Evolutionary conservation across 2,113 vertebrate species (phyloP).

Genomic region (Passer domesticus): DNA sequence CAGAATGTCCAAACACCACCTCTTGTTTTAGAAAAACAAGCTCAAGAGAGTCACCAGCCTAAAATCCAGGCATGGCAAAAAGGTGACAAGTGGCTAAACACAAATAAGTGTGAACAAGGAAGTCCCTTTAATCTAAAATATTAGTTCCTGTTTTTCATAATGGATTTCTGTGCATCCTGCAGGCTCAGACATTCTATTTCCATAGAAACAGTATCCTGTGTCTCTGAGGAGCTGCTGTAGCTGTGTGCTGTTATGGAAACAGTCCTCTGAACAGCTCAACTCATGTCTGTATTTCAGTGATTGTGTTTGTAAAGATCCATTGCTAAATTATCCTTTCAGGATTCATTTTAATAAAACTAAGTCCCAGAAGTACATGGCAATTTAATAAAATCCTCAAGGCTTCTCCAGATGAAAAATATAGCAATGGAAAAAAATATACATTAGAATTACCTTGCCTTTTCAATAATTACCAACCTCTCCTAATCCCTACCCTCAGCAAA

Average conservation of each 20-base stretch:
- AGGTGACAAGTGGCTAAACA: background rate
- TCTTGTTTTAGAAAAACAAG: background rate
- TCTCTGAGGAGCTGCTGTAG: background rate
- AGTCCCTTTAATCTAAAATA: background rate
- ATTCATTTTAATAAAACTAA: background rate
- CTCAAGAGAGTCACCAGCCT: background rate
- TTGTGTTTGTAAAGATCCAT: background rate
- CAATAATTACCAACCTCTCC: background rate
- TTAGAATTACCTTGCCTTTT: background rate
- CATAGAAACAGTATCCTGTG: conserved; percentile 54
- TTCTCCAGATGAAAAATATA: background rate
- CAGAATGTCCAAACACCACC: background rate
- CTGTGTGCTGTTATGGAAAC: conserved; percentile 55
- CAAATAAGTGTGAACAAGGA: background rate
- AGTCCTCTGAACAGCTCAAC: conserved; percentile 4
- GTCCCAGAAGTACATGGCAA: background rate
- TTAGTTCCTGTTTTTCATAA: background rate
- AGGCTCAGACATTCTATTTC: conserved; percentile 16
- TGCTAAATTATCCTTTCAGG: background rate
- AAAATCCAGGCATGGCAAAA: background rate
- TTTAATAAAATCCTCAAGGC: background rate
- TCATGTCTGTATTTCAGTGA: background rate
- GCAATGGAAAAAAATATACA: background rate
- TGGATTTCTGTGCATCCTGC: background rate
- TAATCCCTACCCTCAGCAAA: background rate